Conservation (phyloP, 2,797 vertebrate genomes). For the Aulostomus chinensis region DNA sequence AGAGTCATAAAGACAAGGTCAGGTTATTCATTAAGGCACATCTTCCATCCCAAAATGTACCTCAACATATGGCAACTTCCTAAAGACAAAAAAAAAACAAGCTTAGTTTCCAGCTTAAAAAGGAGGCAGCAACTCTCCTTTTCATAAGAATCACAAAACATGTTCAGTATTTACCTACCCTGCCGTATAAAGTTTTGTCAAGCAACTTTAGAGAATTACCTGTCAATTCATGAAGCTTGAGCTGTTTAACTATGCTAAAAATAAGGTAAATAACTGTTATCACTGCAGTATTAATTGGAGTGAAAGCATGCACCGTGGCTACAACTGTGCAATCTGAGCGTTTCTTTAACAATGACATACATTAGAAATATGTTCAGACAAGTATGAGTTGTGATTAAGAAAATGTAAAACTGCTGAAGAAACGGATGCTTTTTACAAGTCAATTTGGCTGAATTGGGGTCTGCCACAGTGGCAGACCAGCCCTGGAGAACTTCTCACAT, state of each 20-base stretch:
- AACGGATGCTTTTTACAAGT: conserved; percentile 51
- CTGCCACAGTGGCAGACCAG: conserved; percentile 43
- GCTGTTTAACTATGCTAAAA: conserved; percentile 28
- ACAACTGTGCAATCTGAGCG: conserved; percentile 59
- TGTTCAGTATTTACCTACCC: conserved; percentile 72
- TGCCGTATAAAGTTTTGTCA: conserved; percentile 66
- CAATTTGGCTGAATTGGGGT: conserved; percentile 69
- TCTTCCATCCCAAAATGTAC: conserved; percentile 74
- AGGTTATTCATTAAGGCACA: conserved; percentile 79
- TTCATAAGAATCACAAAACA: conserved; percentile 63
- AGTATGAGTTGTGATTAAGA: conserved; percentile 29
- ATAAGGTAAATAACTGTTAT: conserved; percentile 23
- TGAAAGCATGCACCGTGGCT: conserved; percentile 47
- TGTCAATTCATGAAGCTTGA: conserved; percentile 53
- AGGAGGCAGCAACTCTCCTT: conserved; percentile 66
- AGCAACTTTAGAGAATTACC: conserved; percentile 53
- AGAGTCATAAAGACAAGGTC: conserved; percentile 68
- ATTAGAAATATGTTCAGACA: conserved; percentile 27
- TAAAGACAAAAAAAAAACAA: conserved; percentile 70
- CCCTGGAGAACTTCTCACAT: conserved; percentile 69
- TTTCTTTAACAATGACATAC: conserved; percentile 38
- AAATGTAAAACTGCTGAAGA: conserved; percentile 47
- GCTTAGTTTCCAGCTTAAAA: conserved; percentile 66
- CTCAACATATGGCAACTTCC: conserved; percentile 74
- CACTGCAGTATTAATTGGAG: conserved; percentile 40